Conservation (phyloP, 1,140 invertebrate species). For the Anoplolepis gracilipes region DNA sequence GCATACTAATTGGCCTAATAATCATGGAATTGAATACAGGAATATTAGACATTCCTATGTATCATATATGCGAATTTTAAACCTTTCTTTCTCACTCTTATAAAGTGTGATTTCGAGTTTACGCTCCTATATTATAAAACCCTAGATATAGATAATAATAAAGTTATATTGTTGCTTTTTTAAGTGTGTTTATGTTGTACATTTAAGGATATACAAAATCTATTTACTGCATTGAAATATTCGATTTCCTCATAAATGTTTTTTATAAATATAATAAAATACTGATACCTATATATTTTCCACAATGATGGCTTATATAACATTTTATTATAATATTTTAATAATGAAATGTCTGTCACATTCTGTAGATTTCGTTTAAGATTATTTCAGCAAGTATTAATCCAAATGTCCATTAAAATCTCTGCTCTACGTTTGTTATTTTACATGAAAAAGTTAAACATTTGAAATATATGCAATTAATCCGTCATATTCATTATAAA, state of each 20-base stretch:
- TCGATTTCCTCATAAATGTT: not conserved
- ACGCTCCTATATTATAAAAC: not conserved
- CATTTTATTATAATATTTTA: not conserved
- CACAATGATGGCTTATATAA: not conserved
- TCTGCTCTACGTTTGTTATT: not conserved
- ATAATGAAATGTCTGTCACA: not conserved
- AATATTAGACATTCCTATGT: no score
- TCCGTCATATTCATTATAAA: not conserved
- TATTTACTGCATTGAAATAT: not conserved
- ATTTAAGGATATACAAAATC: not conserved
- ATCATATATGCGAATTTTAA: no score
- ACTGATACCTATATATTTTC: not conserved
- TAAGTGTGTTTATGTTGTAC: not conserved
- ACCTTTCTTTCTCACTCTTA: no score
- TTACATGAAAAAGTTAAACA: not conserved
- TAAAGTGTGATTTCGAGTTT: no score
- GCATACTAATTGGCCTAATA: no score
- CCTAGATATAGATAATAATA: not conserved
- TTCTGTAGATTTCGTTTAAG: not conserved
- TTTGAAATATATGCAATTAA: not conserved
- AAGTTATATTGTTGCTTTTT: no score
- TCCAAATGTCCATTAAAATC: not conserved
- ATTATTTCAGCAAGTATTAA: not conserved
- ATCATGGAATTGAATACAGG: no score
- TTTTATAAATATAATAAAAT: slow-evolving; percentile 8